Evolutionary conservation across 2,888 invertebrate genomes (phyloP), one percentile per base, ranked within the genome.

Genomic region (Erynnis tages): DNA sequence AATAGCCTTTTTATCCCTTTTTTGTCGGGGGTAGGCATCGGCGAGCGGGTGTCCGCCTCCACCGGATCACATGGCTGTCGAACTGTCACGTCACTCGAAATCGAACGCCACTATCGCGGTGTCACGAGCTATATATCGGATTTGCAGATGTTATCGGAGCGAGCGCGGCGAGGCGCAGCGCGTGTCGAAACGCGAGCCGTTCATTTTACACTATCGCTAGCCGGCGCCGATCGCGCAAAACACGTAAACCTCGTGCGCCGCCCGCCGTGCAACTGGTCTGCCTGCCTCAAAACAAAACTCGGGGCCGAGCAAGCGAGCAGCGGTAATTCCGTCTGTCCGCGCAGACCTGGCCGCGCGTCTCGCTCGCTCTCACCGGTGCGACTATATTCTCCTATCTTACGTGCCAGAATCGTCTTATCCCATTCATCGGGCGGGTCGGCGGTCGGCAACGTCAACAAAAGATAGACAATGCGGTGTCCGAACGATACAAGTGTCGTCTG

Each of bases 1-100:
- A 85, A 83, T 83, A 79, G 73, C 72, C 78, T 75, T 80, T 82
- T 83, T 85, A 81, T 83, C 77, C 81, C 79, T 84, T 84, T 83
- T 82, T 80, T 79, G 61, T 71, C 78, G 80, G 74, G 78, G 80
- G 78, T 79, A 81, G 79, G 82, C 84, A 84, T 82, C 76, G 80
- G 81, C 80, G 73, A 73, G 81, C 81, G 73, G 73, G 74, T 79
- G 82, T 82, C 50, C 35, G 78, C 79, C 30, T 30, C 43, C 73
- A 76, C 71, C 73, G 65, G 69, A 75, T 87, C 86, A 86, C 86
- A 86, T 85, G 81, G 80, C 71, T 73, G 76, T 61, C 62, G 63
- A 65, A 73, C 67, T 69, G 71, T 72, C 74, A 71, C 73, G 69
- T 73, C 66, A 67, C 66, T 69, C 73, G 70, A 74, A 79, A 78